A percentile compares a stretch with the other conserved stretches of the same genome.
Conservation (phyloP, 2,888 invertebrate species). For the Agriopis aurantiaria region DNA sequence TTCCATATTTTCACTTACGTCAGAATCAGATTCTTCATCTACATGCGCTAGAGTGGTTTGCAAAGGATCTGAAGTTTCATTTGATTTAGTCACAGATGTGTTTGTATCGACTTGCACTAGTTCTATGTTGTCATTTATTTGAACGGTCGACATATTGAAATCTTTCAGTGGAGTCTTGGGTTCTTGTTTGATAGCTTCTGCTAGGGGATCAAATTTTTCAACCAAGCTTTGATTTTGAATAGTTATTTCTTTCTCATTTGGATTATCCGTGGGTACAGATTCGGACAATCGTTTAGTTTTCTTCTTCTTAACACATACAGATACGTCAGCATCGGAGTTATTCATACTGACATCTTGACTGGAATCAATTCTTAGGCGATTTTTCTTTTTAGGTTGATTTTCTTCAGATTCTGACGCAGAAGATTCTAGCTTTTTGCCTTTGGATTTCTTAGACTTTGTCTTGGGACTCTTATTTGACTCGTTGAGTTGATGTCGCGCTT, state of each 20-base stretch:
- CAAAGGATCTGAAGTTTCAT: constrained; percentile 68
- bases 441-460: constrained; percentile 54
- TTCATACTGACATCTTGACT: constrained; percentile 56
- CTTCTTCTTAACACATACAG: constrained; percentile 51
- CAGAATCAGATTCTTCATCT: constrained; percentile 54
- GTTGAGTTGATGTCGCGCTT: constrained; percentile 70
- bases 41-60: constrained; percentile 52
- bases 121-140: constrained; percentile 65
- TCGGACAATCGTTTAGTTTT: constrained; percentile 58
- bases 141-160: constrained; percentile 60
- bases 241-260: constrained; percentile 73
- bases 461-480: constrained; percentile 51
- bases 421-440: constrained; percentile 60
- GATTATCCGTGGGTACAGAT: constrained; percentile 56
- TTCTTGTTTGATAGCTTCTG: constrained; percentile 65
- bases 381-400: constrained; percentile 60
- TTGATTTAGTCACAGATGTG: constrained; percentile 56
- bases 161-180: constrained; percentile 68
- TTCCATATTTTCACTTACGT: constrained; percentile 71
- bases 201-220: constrained; percentile 66
- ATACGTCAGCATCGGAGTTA: constrained; percentile 47
- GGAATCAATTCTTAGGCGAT: constrained; percentile 70
- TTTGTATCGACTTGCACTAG: constrained; percentile 62
- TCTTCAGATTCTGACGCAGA: constrained; percentile 63
- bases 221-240: constrained; percentile 53